Percentiles rank a stretch among this genome's conserved stretches.
Evolutionary conservation across 2,888 invertebrate species (phyloP).

Genomic region (Autographa gamma): DNA sequence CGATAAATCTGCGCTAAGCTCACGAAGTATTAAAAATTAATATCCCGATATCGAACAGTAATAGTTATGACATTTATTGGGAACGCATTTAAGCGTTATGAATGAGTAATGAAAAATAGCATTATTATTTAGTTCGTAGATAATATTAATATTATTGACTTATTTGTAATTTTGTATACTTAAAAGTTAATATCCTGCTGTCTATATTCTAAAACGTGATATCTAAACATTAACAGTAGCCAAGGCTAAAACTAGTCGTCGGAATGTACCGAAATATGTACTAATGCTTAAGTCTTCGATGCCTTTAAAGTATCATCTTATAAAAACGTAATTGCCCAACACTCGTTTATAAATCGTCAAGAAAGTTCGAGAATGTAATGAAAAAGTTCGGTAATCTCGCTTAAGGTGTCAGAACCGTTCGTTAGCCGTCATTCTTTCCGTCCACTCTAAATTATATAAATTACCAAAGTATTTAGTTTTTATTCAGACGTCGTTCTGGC

Average conservation of each 20-base stretch:
- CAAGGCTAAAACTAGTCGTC: slow-evolving; percentile 15
- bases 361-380: slow-evolving; percentile 64
- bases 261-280: slow-evolving; percentile 27
- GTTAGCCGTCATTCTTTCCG: slow-evolving; percentile 70
- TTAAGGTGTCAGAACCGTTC: slow-evolving; percentile 74
- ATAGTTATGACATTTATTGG: slow-evolving; percentile 49
- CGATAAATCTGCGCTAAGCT: slow-evolving; percentile 51
- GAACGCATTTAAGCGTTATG: slow-evolving; percentile 7
- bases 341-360: slow-evolving; percentile 64
- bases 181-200: too few species aligned
- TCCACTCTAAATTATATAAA: slow-evolving; percentile 70
- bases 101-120: not conserved
- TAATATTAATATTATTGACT: too few species aligned
- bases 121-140: not conserved
- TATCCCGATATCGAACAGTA: slow-evolving; percentile 34
- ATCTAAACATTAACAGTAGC: not conserved
- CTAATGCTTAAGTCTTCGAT: slow-evolving; percentile 28
- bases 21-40: slow-evolving; percentile 51
- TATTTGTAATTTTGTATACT: too few species aligned
- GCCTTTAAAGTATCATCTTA: slow-evolving; percentile 46
- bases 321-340: slow-evolving; percentile 69
- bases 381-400: slow-evolving; percentile 70
- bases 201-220: not conserved
- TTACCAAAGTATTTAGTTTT: slow-evolving; percentile 69
- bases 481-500: slow-evolving; percentile 51